Evolutionary conservation across 2,888 invertebrate species (phyloP), one percentile per base, ranked within the genome.

Genomic region (Eupeodes latifasciatus): DNA sequence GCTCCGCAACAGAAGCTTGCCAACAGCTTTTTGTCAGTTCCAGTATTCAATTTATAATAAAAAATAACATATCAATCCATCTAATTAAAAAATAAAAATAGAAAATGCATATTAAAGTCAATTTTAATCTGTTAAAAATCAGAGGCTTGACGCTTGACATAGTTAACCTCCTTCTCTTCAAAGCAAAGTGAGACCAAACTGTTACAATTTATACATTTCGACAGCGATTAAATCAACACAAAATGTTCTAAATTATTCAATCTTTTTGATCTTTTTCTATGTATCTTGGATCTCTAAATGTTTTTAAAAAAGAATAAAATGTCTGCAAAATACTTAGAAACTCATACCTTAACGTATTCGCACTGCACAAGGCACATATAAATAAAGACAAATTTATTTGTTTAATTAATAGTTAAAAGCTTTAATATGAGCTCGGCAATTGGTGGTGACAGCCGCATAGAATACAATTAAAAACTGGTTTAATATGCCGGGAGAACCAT

Each of bases 401-500:
- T 71, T 86, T 83, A 79, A 82, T 80, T 80, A 80, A 83, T 86
- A 75, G 78, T 40, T 81, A 34, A 66, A 76, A 79, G 69, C 64
- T 75, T 55, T 61, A 19, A 51, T 16, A 47, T 66, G 16, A n/a
- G 64, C 34, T 7, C 14, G 36, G 71, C 76, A 49, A 59, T 71
- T 66, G 36, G 61, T 16, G 75, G 59, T 19, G 59, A 71, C 72
- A 76, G 47, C 53, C 40, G 1, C 19, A 9, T 27, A 14, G 80
- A 80, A 86, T 87, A 72, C 10, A 40, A 87, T 87, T 87, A 80
- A 11, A 80, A 87, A 87, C 87, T 61, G 80, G 87, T 83, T 79
- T 40, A 34, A 36, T 49, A 7, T 3, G 40, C 40, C 40, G 61
- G 79, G 57, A 72, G 53, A 12, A 53, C 74, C 51, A 79, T 71